Conservation (phyloP, 2,797 vertebrate species). For the Clarias platycephalus region DNA sequence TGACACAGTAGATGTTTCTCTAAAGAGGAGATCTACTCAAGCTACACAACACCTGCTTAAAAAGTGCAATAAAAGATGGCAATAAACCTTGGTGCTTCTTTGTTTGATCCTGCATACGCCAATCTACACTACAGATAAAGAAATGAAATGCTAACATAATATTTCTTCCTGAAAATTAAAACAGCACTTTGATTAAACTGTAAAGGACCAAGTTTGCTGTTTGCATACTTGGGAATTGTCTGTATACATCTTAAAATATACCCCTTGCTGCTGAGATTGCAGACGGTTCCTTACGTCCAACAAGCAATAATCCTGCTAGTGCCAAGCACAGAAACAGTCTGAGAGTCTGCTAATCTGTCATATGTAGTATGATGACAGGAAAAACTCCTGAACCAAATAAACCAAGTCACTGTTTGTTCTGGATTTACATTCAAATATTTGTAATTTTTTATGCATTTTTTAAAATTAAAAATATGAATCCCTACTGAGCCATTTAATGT, state of each 20-base stretch:
- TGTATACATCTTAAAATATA: conserved; percentile 21
- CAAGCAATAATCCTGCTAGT: conserved; percentile 36
- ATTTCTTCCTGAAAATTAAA: conserved; percentile 3
- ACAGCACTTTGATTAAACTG: conserved; percentile 5
- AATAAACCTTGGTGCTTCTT: conserved; percentile 64
- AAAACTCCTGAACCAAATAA: too few species aligned
- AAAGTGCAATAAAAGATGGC: conserved; percentile 84
- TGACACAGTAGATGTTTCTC: conserved; percentile 61
- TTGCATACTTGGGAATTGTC: conserved; percentile 1
- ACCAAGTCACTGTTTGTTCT: neutral
- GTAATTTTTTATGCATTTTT: too few species aligned
- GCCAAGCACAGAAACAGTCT: conserved; percentile 37
- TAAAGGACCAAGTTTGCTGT: conserved; percentile 16
- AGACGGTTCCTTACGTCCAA: conserved; percentile 27
- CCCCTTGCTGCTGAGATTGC: conserved; percentile 30
- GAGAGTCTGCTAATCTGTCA: conserved; percentile 1
- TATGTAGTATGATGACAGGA: neutral
- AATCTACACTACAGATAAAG: neutral
- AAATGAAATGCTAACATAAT: conserved; percentile 3
- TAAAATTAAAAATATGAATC: too few species aligned
- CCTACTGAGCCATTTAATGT: too few species aligned
- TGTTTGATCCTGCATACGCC: conserved; percentile 43
- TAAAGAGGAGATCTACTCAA: conserved; percentile 63
- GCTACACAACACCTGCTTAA: conserved; percentile 77
- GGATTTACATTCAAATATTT: conserved; percentile 4